phyloP scores from a whole-genome alignment of 2,113 vertebrate species.

The Daubentonia madagascariensis region DNA sequence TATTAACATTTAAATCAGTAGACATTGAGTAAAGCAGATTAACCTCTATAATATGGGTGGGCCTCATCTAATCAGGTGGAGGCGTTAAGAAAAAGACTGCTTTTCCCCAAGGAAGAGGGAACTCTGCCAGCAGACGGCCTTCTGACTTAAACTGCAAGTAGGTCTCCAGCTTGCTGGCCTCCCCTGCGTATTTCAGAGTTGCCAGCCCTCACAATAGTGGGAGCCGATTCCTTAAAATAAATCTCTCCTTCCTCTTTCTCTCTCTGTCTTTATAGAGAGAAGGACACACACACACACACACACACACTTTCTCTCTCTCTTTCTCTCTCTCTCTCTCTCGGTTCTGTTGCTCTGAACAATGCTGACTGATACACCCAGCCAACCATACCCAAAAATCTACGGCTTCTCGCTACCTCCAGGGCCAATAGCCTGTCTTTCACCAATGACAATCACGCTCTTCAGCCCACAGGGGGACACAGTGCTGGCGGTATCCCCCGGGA shows the following conservation, averaged over 20 bases:
- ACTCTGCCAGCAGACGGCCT: too few species aligned
- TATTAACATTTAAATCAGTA: background rate
- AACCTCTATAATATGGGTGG: rapidly evolving
- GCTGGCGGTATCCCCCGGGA: rapidly evolving
- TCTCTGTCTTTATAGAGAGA: background rate
- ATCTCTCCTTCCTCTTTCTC: background rate
- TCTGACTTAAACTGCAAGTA: background rate
- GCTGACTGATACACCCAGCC: background rate
- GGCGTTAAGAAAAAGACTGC: background rate
- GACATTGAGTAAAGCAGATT: background rate
- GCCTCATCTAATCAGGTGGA: background rate
- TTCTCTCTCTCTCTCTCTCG: background rate
- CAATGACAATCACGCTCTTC: too few species aligned
- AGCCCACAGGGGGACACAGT: too few species aligned
- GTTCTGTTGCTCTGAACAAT: background rate
- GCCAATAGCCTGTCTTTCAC: background rate
- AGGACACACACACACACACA: background rate
- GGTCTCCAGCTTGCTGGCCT: background rate
- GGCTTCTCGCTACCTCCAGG: too few species aligned
- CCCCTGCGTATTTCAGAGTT: rapidly evolving
- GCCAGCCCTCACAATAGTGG: rapidly evolving
- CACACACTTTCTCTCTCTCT: too few species aligned
- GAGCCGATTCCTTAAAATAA: background rate
- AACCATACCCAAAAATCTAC: background rate
- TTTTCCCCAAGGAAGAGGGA: background rate